Conservation (phyloP, 2,888 invertebrate species). For the Conus canariensis region DNA sequence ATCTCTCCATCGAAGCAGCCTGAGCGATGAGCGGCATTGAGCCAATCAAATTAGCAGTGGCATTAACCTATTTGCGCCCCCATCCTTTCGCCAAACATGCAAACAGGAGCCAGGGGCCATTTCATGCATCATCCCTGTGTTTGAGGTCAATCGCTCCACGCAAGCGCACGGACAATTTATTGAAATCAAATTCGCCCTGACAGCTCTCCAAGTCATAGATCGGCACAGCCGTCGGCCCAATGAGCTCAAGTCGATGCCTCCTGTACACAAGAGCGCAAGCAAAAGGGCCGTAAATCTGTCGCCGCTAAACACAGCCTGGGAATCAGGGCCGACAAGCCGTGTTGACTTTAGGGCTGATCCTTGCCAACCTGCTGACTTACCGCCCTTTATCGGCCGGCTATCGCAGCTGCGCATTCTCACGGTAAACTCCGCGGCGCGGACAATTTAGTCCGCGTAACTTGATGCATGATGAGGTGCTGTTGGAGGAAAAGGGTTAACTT, state of each 20-base stretch:
- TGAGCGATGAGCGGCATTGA: not conserved
- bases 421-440: not conserved
- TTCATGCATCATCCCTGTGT: not conserved
- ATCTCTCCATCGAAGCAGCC: not conserved
- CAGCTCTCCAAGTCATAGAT: not conserved
- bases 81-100: not conserved
- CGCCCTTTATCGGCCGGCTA: not conserved
- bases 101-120: not conserved
- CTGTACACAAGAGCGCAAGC: conserved; percentile 5
- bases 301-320: not conserved
- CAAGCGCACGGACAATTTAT: not conserved
- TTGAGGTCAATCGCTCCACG: not conserved
- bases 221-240: not conserved
- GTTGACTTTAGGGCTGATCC: conserved; percentile 22
- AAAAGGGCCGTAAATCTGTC: conserved; percentile 18
- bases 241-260: not conserved
- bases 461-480: not conserved
- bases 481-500: not conserved
- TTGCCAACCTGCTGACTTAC: not conserved
- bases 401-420: conserved; percentile 12
- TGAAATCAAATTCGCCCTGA: not conserved
- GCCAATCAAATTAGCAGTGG: not conserved
- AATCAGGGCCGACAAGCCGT: conserved; percentile 12
- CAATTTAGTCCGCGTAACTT: not conserved
- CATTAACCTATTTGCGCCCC: not conserved